A percentile compares a stretch with the other conserved stretches of the same genome.
Conservation (phyloP, 1,140 invertebrate genomes). For the Tetranychus urticae region DNA sequence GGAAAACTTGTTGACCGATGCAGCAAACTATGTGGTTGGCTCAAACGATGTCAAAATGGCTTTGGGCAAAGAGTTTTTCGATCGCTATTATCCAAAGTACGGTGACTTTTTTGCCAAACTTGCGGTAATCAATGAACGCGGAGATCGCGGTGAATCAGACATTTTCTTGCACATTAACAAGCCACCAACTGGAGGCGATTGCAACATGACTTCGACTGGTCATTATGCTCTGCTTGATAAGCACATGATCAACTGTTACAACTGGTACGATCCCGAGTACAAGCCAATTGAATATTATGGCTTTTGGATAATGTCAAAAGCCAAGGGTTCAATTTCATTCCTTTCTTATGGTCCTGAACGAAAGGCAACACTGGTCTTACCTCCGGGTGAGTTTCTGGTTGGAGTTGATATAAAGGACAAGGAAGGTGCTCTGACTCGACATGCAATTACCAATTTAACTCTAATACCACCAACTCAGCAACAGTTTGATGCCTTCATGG, state of each 20-base stretch:
- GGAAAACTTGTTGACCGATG: constrained; percentile 13
- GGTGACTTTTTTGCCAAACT: constrained; percentile 17
- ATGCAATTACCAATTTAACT: constrained; percentile 13
- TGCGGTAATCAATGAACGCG: constrained; percentile 13
- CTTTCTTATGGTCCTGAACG: constrained; percentile 15
- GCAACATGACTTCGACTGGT: constrained; percentile 10
- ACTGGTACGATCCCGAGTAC: constrained; percentile 17
- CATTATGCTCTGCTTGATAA: constrained; percentile 15
- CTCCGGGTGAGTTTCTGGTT: constrained; percentile 14
- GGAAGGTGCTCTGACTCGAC: constrained; percentile 14
- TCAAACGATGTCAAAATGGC: constrained; percentile 16
- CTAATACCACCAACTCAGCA: constrained; percentile 12
- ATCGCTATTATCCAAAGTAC: constrained; percentile 15
- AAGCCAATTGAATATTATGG: constrained; percentile 15
- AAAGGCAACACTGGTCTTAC: constrained; percentile 12
- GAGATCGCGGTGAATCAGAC: constrained; percentile 14
- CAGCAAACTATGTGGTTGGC: constrained; percentile 14
- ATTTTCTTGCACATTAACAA: constrained; percentile 18
- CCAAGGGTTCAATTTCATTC: constrained; percentile 11
- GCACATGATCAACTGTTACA: constrained; percentile 13
- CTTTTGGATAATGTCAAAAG: constrained; percentile 14
- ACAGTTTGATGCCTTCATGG: constrained; percentile 14
- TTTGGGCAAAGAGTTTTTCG: constrained; percentile 16
- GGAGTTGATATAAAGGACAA: constrained; percentile 17
- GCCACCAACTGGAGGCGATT: constrained; percentile 16